These are phyloP conservation scores for Saguinus imperator DNA, from an alignment of 2,113 vertebrate species.

Conservation along the genomic window DNA sequence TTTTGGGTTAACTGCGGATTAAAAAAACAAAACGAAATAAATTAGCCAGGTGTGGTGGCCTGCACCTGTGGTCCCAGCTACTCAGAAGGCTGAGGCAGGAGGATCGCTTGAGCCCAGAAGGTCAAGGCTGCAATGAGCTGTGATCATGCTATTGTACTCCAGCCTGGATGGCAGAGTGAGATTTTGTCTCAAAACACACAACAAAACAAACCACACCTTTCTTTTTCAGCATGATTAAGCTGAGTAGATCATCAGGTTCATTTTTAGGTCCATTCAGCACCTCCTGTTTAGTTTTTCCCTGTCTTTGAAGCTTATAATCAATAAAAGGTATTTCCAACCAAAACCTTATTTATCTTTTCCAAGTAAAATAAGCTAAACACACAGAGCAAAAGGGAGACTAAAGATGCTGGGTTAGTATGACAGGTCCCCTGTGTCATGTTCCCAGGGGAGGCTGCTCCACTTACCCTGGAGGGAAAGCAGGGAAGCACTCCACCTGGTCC, in stretches of 20 bases:
- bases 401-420: background rate
- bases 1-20: conserved; percentile 19
- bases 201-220: background rate
- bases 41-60: too few species aligned
- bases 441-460: background rate
- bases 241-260: background rate
- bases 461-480: background rate
- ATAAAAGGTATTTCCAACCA: background rate
- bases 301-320: background rate
- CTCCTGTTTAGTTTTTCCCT: background rate
- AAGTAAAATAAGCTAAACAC: background rate
- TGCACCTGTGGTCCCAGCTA: too few species aligned
- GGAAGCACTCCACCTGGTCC: background rate
- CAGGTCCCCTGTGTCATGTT: background rate
- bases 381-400: background rate
- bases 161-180: too few species aligned
- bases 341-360: background rate
- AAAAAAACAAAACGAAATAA: background rate
- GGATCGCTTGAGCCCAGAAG: too few species aligned
- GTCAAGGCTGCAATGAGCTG: too few species aligned
- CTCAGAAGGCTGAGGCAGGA: too few species aligned
- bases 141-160: too few species aligned
- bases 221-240: conserved; percentile 4
- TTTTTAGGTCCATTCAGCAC: background rate
- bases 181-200: too few species aligned